Conservation (phyloP, 2,113 vertebrate species). For the Cichladusa arquata region DNA sequence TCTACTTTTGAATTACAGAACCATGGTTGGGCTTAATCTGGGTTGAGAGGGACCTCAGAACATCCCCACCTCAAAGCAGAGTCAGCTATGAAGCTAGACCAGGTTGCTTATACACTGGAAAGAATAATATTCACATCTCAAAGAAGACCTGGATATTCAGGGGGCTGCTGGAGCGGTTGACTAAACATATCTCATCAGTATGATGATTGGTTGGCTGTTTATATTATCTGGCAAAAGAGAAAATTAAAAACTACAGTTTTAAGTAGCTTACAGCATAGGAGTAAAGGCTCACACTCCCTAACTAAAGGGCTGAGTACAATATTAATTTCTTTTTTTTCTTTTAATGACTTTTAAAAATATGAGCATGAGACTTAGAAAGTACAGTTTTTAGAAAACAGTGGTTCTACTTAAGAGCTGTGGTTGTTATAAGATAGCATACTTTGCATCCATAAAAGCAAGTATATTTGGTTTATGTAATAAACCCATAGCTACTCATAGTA, state of each 20-base stretch:
- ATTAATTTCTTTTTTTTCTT: neutral
- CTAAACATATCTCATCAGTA: neutral
- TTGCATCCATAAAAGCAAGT: neutral
- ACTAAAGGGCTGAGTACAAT: neutral
- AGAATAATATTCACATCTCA: neutral
- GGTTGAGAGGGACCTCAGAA: neutral
- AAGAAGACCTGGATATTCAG: neutral
- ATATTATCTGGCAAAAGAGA: neutral
- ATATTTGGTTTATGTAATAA: neutral
- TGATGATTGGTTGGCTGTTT: neutral
- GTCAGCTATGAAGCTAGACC: neutral
- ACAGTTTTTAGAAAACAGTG: neutral
- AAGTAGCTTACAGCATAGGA: neutral
- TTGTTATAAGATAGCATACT: neutral
- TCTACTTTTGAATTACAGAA: neutral
- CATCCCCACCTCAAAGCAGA: neutral
- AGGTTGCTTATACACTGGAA: neutral
- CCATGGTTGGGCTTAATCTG: neutral
- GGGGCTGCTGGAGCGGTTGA: neutral
- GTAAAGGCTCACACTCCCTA: neutral
- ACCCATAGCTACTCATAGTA: neutral
- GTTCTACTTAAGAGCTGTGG: neutral
- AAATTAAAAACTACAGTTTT: neutral
- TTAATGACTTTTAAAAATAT: neutral
- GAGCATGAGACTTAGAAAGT: neutral